Evolutionary conservation across 2,797 vertebrate species (phyloP).

Genomic region (Manis javanica): DNA sequence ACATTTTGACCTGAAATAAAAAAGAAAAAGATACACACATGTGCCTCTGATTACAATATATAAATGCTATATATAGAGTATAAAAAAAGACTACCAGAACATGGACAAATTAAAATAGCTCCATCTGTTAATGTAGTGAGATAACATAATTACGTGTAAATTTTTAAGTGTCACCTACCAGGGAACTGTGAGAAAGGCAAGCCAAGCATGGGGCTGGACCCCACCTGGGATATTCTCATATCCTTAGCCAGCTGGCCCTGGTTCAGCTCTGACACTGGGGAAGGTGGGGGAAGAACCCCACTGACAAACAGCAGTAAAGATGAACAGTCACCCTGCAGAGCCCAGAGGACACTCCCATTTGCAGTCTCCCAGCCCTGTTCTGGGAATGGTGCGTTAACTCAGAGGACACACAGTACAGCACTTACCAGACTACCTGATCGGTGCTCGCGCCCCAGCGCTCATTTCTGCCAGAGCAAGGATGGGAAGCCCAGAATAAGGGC

Average conservation of each 20-base stretch:
- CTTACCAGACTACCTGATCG: not conserved
- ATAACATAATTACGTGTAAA: not conserved
- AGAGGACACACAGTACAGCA: not conserved
- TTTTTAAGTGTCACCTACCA: not conserved
- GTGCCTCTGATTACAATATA: not conserved
- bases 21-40: not conserved
- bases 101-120: not conserved
- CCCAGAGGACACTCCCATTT: not conserved
- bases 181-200: not conserved
- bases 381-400: not conserved
- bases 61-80: not conserved
- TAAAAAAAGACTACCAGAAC: not conserved
- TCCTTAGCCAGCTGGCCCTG: not conserved
- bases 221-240: not conserved
- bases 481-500: not conserved
- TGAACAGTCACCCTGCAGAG: not conserved
- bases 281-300: not conserved
- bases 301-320: not conserved
- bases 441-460: not conserved
- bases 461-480: constrained; percentile 10
- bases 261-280: not conserved
- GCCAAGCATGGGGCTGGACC: not conserved
- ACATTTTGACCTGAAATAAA: constrained; percentile 30
- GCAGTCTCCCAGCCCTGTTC: not conserved
- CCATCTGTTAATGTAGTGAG: not conserved